Evolutionary conservation across 2,888 invertebrate genomes (phyloP), one percentile per base, ranked within the genome.

Genomic region (Sycophila texana): DNA sequence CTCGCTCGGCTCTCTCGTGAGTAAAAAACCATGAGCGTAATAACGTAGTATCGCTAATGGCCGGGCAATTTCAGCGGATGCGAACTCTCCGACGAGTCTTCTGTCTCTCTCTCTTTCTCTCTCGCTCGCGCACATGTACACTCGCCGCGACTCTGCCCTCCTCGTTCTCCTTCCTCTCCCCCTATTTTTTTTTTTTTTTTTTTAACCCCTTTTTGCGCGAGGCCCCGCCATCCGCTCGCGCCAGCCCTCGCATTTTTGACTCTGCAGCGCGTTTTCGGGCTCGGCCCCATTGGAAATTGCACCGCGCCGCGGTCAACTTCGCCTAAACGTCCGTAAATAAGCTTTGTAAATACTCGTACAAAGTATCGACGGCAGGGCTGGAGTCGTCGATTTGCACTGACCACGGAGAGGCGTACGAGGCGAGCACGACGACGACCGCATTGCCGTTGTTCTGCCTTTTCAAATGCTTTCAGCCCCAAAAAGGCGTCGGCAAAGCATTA

Each of bases 1-100:
- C 71, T 26, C 51, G 7, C 73, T 67, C 67, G 5, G 39, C 61
- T 12, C 61, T 12, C 74, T 53, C 79, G 83, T 84, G 84, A 86
- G 86, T 84, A 85, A 87, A 88, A 86, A 87, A 89, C 87, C 86
- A 89, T 86, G 87, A 88, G 83, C 87, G 89, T 90, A 90, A 90
- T 90, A 90, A 90, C 89, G 89, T 88, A 89, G 90, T 90, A 90
- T 89, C 88, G 87, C 89, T 90, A 90, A 90, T 90, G 89, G 90
- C 86, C 86, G 89, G 86, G 89, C 89, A 90, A 90, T 90, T 90
- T 90, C 86, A 87, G 81, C 85, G 88, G 86, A 87, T 89, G 88
- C 89, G 87, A 89, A 86, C 86, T 87, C 85, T 83, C 39, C 85
- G 83, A 39, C 39, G 39, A 39, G 39, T 39, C 83, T 84, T 84